Percentiles rank a stretch among this genome's conserved stretches.
Evolutionary conservation across 2,888 invertebrate genomes (phyloP).

Genomic region (Latrodectus hesperus): DNA sequence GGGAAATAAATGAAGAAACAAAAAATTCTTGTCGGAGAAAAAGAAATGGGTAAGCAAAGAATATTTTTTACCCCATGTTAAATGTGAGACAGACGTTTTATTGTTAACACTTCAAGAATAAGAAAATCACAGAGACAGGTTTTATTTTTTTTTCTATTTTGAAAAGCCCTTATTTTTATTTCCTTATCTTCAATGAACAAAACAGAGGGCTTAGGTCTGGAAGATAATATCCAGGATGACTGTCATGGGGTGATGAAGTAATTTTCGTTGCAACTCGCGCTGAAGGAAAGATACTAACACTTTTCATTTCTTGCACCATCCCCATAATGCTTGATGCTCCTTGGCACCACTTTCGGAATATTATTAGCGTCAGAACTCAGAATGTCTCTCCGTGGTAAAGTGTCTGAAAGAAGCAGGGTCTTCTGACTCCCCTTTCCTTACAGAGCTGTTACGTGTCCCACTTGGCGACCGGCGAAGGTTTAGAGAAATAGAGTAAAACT

Average conservation of each 20-base stretch:
- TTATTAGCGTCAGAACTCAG: slow-evolving; percentile 40
- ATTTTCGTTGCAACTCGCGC: neutral
- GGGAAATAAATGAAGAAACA: too few species aligned
- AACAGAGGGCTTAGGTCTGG: neutral
- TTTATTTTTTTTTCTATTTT: neutral
- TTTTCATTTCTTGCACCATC: neutral
- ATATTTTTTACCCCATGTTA: neutral
- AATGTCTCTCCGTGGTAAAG: slow-evolving; percentile 19
- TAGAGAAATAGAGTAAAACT: neutral
- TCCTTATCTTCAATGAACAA: neutral
- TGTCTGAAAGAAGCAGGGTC: slow-evolving; percentile 16
- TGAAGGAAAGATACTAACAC: neutral
- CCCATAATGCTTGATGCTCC: slow-evolving; percentile 5
- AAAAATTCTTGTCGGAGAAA: too few species aligned
- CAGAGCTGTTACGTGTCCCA: slow-evolving; percentile 6
- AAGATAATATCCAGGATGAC: neutral
- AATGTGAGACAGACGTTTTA: neutral
- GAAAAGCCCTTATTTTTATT: neutral
- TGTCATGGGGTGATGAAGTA: neutral
- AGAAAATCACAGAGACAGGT: neutral
- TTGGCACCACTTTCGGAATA: slow-evolving; percentile 45
- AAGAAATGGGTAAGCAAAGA: too few species aligned
- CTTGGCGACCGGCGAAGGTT: slow-evolving; percentile 22
- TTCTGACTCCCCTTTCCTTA: neutral
- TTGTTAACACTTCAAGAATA: neutral